These are phyloP conservation scores for Xanthorhoe designata DNA, from an alignment of 2,888 invertebrate genomes.

Conservation along the genomic window DNA sequence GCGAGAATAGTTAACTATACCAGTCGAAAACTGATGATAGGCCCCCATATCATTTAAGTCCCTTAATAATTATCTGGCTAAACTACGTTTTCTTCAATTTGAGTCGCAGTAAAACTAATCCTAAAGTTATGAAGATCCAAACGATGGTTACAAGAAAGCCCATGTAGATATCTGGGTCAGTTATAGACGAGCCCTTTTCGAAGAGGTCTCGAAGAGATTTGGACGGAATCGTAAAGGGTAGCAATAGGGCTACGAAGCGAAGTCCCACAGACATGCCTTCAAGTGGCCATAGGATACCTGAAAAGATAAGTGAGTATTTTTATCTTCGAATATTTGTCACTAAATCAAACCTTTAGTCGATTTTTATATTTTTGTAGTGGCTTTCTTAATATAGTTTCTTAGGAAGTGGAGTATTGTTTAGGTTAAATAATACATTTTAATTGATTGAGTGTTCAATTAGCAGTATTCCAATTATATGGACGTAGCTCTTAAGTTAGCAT, in stretches of 20 bases:
- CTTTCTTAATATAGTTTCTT: too few species aligned
- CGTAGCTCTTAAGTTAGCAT: too few species aligned
- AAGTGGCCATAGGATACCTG: conserved; percentile 88
- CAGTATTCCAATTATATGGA: too few species aligned
- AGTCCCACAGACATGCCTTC: conserved; percentile 88
- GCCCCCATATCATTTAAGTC: neutral
- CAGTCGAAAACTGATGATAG: too few species aligned
- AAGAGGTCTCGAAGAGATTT: conserved; percentile 91
- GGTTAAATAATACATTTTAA: too few species aligned
- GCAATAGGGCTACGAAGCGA: conserved; percentile 86
- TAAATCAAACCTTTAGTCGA: too few species aligned
- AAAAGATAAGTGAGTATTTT: conserved; percentile 14
- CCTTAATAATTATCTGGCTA: neutral
- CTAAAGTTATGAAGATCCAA: conserved; percentile 87
- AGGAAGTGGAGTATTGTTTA: too few species aligned
- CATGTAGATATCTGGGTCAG: conserved; percentile 88
- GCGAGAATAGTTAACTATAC: too few species aligned
- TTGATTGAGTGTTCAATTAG: too few species aligned
- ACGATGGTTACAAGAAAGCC: conserved; percentile 89
- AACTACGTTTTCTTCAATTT: conserved; percentile 68
- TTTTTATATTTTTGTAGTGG: too few species aligned
- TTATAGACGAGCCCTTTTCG: conserved; percentile 90
- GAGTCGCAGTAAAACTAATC: conserved; percentile 82
- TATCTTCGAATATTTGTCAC: too few species aligned
- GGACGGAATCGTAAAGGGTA: conserved; percentile 93